Evolutionary conservation across 2,113 vertebrate genomes (phyloP).

Genomic region (Gasterosteus nipponicus): DNA sequence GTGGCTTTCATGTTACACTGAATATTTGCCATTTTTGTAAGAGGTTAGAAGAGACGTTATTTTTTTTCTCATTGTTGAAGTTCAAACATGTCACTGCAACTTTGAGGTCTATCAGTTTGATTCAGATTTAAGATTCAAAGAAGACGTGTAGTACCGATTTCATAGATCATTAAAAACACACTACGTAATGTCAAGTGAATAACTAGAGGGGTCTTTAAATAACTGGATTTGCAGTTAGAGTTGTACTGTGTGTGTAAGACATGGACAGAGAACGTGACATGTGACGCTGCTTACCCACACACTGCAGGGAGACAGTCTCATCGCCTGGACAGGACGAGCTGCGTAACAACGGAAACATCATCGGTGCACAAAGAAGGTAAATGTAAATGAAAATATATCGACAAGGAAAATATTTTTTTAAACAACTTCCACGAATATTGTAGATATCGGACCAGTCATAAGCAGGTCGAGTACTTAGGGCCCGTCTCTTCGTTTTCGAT

Average conservation of each 20-base stretch:
- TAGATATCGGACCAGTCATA: too few species aligned
- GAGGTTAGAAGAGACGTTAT: neutral
- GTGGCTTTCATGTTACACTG: neutral
- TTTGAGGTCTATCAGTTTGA: neutral
- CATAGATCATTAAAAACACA: neutral
- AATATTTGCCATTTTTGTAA: neutral
- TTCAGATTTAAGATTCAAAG: neutral
- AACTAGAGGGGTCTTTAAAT: neutral
- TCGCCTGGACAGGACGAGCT: slow-evolving; percentile 70
- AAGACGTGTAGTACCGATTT: neutral
- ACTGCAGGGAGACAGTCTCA: slow-evolving; percentile 73
- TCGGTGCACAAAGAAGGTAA: neutral
- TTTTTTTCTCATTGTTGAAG: neutral
- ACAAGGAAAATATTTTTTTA: neutral
- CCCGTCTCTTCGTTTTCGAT: neutral
- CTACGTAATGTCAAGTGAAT: neutral
- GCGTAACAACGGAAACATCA: slow-evolving; percentile 25
- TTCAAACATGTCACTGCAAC: neutral
- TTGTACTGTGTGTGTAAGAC: neutral
- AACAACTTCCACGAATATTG: neutral
- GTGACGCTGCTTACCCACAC: slow-evolving; percentile 70
- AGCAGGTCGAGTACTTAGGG: too few species aligned
- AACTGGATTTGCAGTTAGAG: neutral
- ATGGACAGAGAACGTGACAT: slow-evolving; percentile 10
- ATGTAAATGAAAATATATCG: neutral